Base-by-base conservation (phyloP, 2,797 vertebrate genomes). In the Gambusia yucatana region DNA sequence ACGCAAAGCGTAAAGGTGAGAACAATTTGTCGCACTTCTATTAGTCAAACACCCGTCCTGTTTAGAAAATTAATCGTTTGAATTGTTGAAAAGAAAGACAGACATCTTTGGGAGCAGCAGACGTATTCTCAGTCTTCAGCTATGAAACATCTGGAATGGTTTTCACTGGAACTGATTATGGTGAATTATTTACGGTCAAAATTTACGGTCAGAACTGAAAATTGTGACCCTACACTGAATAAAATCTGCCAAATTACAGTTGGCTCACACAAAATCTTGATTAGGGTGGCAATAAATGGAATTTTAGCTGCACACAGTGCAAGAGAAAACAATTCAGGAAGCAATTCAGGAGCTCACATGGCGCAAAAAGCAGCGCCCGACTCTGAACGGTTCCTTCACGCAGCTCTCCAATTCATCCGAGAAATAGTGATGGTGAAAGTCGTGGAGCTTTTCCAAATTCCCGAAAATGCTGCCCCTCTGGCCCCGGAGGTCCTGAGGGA, bases 401-500 rank as follows among this genome's bases (percentile, higher is more conserved):
- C 96, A 95, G 82, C 85, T 86, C 83, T 96, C 95, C 83, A 97
- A 78, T 84, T 96, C 96, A 30, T 92, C 88, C 22, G 96, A 87
- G 82, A 97, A 97, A 75, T 95, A 85, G 81, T 95, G 96, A 11
- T 86, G 92, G 88, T 97, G 96, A 86, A 97, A 97, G 85, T 97
- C 96, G 17, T 95, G 93, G 33, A 97, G 95, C 76, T 97, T 97
- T 79, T 97, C 96, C 76, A 97, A 83, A 89, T 97, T 97, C 20
- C 96, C 96, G 17, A 97, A 97, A 84, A 97, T 92, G 86, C 87
- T 93, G 36, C 95, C 96, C 81, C 95, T 94, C 84, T 97, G 96
- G 76, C 96, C 96, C 72, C 96, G 91, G 30, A 97, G 94, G 84
- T 95, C 94, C 88, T 97, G 96, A 4, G 96, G 96, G 3, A 97